A percentile compares a stretch with the other conserved stretches of the same genome.
These are phyloP conservation scores for Thalassophryne amazonica DNA, from an alignment of 2,797 vertebrate species.

Conservation along the genomic window DNA sequence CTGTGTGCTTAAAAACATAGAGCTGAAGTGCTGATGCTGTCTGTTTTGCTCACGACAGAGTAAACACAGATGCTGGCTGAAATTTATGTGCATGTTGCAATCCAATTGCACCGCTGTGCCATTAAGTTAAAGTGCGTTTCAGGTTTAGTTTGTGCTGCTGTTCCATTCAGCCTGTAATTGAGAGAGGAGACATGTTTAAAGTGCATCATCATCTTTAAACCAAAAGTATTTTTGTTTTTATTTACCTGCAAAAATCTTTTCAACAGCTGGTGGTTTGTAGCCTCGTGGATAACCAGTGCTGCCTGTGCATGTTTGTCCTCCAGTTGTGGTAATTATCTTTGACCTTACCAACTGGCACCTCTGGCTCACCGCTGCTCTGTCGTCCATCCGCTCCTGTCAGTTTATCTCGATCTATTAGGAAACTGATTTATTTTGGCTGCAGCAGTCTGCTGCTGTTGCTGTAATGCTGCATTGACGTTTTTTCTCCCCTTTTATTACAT, in stretches of 20 bases:
- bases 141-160: slow-evolving; percentile 29
- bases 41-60: background rate
- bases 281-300: slow-evolving; percentile 40
- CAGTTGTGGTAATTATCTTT: slow-evolving; percentile 69
- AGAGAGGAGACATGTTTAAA: slow-evolving; percentile 18
- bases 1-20: background rate
- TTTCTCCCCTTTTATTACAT: background rate
- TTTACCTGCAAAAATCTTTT: slow-evolving; percentile 31
- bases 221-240: slow-evolving; percentile 11
- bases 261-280: slow-evolving; percentile 31
- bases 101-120: background rate
- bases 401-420: slow-evolving; percentile 33
- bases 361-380: slow-evolving; percentile 48
- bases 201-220: slow-evolving; percentile 30
- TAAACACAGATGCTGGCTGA: background rate
- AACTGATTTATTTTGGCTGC: slow-evolving; percentile 63
- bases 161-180: no score
- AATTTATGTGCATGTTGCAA: background rate
- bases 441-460: slow-evolving; percentile 26
- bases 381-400: slow-evolving; percentile 29
- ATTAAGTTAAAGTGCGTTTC: slow-evolving; percentile 29
- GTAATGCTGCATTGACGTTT: slow-evolving; percentile 40
- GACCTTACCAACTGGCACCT: slow-evolving; percentile 64
- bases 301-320: slow-evolving; percentile 42
- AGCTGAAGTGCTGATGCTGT: background rate